Evolutionary conservation across 2,888 invertebrate genomes (phyloP), one percentile per base, ranked within the genome.

Genomic region (Melanophora roralis): DNA sequence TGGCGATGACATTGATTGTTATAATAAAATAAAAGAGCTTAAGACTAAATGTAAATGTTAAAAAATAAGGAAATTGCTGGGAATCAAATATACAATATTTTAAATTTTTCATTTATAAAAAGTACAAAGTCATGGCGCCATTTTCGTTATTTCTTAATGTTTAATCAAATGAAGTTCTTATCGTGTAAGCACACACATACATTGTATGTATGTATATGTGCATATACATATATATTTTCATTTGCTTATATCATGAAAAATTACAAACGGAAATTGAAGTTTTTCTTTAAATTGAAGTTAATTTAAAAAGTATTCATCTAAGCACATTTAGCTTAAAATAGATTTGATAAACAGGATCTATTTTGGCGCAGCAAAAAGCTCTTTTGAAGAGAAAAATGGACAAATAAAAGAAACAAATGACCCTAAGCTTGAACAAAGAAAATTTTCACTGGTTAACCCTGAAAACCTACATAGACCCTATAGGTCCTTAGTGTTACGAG

Each of bases 1-100:
- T 80, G 80, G 68, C 76, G 80, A 80, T 80, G 80, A 80, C 80
- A 80, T 76, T 80, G 76, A 80, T 68, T 68, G 76, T 80, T 80
- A 59, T 23, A n/a, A n/a, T 34, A 36, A 68, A 76, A 21, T 19
- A 64, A 51, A 23, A 34, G 19, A 36, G 45, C 19, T 19, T 9
- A 57, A 23, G 34, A 36, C 16, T 11, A 34, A 19, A 55, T 55
- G 36, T 16, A 12, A 5, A 64, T 21, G 0, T 62, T 6, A 43
- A 64, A 27, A n/a, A 38, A 45, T 38, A 68, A 73, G 80, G 72
- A 80, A 80, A 80, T 80, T 80, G 76, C 53, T 80, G 76, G 67
- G 76, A 76, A 80, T 76, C 51, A 65, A 53, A 53, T 60, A 49
- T 74, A 19, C 40, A 65, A 62, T 55, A 34, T 53, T 69, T 60